Conservation (phyloP, 35 echinoderm and acorn worm genomes). For the Eucidaris tribuloides region DNA sequence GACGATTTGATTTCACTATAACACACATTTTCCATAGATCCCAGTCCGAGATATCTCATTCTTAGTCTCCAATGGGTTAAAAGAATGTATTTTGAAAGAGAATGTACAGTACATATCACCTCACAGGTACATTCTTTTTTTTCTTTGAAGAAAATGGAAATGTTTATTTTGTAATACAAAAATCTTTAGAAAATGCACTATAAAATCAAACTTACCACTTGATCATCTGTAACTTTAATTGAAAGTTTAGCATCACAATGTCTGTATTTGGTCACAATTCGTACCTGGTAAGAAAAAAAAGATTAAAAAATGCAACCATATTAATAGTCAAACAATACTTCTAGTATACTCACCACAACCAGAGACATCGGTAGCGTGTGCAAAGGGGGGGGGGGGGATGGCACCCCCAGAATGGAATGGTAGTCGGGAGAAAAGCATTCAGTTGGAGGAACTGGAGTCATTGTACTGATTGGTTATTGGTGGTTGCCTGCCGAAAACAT, state of each 20-base stretch:
- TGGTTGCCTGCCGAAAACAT: not conserved
- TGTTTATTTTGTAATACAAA: not conserved
- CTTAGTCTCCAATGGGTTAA: not conserved
- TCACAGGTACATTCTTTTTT: not conserved
- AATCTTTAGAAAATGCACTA: not conserved
- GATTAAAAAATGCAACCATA: not conserved
- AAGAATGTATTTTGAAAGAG: not conserved
- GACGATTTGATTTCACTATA: no score
- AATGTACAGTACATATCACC: not conserved
- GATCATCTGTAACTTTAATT: slow-evolving; percentile 91
- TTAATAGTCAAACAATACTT: not conserved
- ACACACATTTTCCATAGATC: not conserved
- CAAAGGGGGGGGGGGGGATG: not conserved
- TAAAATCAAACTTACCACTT: slow-evolving; percentile 57
- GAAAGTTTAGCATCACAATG: slow-evolving; percentile 80
- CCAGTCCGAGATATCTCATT: not conserved
- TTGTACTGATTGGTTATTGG: not conserved
- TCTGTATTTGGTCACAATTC: slow-evolving; percentile 81
- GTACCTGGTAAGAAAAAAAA: slow-evolving; percentile 46
- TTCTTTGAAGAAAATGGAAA: not conserved
- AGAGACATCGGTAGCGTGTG: not conserved
- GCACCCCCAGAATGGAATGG: not conserved
- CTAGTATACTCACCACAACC: not conserved
- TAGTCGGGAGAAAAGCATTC: not conserved
- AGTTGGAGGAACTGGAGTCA: not conserved